Base-by-base conservation (phyloP, 2,113 vertebrate species). In the Amphiprion percula region DNA sequence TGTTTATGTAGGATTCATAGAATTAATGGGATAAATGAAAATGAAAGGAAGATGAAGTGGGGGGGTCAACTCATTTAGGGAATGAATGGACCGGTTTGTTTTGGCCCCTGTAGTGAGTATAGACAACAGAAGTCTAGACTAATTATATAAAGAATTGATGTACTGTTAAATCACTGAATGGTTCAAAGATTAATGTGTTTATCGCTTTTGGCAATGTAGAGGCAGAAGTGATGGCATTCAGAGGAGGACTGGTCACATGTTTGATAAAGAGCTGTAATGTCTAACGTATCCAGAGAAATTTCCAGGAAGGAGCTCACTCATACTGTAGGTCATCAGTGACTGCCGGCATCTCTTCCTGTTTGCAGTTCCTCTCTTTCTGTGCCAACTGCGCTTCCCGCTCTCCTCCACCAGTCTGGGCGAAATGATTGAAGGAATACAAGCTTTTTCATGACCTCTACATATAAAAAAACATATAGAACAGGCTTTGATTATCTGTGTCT, bases 11-110 rank as follows among this genome's bases (percentile, higher is more conserved):
- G 71, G 83, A 90, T 88, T 83, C 74, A 53, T 46, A 70, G 79
- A 88, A 80, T 66, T 82, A 87, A 84, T 74, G 82, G 68, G 76
- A 85, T 79, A 75, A 82, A 86, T 75, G 67, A 83, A 80, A 79
- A 65, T 50, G 58, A 83, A 82, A 80, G 75, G 64, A 21, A 21
- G 21, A 82, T 79, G 76, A 63, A 67, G 65, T 63, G 71, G 79
- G 46, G 2, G 52, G 60, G 67, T 37, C 61, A 69, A 61, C 75
- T 80, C 47, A 23, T 61, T 84, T 68, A 76, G 44, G 33, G 66
- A 82, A 82, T 88, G 76, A 88, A 91, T 87, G 55, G 74, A 66
- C 26, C 24, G 37, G 66, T 47, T 80, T 90, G 82, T 76, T 76
- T 78, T 60, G 59, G 59, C 56, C 71, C 28, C 77, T 58, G 11